Evolutionary conservation across 2,888 invertebrate genomes (phyloP).

Genomic region (Pammene fasciana): DNA sequence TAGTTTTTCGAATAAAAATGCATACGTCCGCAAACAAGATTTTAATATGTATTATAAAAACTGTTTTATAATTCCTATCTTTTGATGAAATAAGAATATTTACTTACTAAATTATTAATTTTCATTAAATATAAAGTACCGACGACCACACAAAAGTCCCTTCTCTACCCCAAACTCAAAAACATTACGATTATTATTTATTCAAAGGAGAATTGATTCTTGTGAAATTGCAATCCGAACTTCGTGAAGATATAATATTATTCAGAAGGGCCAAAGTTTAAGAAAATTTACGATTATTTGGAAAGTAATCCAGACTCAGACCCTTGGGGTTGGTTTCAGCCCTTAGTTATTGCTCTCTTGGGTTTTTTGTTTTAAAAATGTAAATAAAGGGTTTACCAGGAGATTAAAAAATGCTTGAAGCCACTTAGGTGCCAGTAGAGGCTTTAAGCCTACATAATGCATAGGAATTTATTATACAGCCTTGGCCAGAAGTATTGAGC

Average conservation of each 20-base stretch:
- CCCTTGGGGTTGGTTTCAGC: slow-evolving; percentile 34
- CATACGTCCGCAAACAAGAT: too few relatives aligned
- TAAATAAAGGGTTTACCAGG: slow-evolving; percentile 38
- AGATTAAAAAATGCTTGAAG: slow-evolving; percentile 7
- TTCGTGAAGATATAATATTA: slow-evolving; percentile 46
- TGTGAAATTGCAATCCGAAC: slow-evolving; percentile 45
- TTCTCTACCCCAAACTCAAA: slow-evolving; percentile 11
- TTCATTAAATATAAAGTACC: too few relatives aligned
- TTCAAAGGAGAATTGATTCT: slow-evolving; percentile 35
- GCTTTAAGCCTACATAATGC: too few relatives aligned
- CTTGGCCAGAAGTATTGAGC: too few relatives aligned
- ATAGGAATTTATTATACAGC: too few relatives aligned
- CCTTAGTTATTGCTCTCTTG: slow-evolving; percentile 42
- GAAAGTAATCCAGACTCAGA: slow-evolving; percentile 45
- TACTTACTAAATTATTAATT: too few relatives aligned
- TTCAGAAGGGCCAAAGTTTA: slow-evolving; percentile 46
- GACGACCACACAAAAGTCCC: not conserved
- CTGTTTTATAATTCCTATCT: too few relatives aligned
- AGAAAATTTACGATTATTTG: slow-evolving; percentile 48
- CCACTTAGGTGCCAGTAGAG: not conserved
- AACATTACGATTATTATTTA: slow-evolving; percentile 39
- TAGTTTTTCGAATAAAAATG: too few relatives aligned
- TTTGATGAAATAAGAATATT: too few relatives aligned
- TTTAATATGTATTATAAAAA: too few relatives aligned
- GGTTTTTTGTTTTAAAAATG: slow-evolving; percentile 37